Conservation (phyloP, 1,140 invertebrate genomes). For the Laupala kohalensis region DNA sequence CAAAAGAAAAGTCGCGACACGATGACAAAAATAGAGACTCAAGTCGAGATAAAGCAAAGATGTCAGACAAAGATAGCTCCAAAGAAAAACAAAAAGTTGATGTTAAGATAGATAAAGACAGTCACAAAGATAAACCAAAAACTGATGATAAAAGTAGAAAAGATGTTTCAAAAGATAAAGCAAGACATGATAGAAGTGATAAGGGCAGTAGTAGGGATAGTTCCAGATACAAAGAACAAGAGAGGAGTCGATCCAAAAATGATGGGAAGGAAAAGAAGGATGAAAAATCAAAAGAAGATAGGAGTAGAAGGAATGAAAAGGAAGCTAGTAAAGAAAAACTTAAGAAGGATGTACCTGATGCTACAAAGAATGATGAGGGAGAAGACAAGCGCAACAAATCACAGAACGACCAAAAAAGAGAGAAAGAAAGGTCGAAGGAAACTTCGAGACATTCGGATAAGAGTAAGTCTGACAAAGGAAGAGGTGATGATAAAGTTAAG, state of each 20-base stretch:
- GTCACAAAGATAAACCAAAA: constrained; percentile 3
- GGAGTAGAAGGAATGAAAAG: neutral
- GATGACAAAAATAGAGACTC: neutral
- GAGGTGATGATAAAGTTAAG: neutral
- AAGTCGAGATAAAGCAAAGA: neutral
- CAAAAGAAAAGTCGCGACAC: neutral
- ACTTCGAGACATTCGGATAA: neutral
- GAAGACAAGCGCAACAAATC: constrained; percentile 8
- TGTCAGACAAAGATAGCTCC: neutral
- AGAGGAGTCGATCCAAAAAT: neutral
- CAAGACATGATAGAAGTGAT: neutral
- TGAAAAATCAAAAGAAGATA: neutral
- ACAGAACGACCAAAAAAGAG: constrained; percentile 1
- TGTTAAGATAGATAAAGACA: constrained; percentile 3
- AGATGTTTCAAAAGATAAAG: constrained; percentile 4
- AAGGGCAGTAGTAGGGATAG: neutral
- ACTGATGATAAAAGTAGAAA: constrained; percentile 6
- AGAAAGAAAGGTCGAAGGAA: neutral
- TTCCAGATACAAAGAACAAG: neutral
- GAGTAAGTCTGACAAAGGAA: neutral
- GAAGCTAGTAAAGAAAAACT: neutral
- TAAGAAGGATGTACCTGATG: no score
- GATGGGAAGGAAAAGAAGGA: constrained; percentile 1
- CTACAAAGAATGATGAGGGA: no score
- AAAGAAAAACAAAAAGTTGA: constrained; percentile 4